Evolutionary conservation across 2,797 vertebrate genomes (phyloP).

Genomic region (Glossophaga mutica): DNA sequence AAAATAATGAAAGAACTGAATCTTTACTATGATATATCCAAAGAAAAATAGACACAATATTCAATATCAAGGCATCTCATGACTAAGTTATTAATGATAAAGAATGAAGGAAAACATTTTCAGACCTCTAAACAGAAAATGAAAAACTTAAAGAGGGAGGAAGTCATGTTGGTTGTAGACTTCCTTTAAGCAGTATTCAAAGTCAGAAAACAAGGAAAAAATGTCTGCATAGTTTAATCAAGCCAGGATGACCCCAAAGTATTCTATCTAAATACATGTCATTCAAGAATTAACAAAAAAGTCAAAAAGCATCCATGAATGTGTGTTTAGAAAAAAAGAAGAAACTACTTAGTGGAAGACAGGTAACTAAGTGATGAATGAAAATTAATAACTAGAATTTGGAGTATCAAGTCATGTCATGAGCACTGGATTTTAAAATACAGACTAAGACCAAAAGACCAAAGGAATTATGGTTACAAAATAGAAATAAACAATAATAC

Average conservation of each 20-base stretch:
- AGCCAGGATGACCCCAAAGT: conserved; percentile 15
- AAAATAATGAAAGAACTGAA: background rate
- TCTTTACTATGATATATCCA: conserved; percentile 8
- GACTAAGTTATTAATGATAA: conserved; percentile 21
- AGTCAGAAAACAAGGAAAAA: conserved; percentile 32
- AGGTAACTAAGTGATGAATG: background rate
- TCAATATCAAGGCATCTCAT: background rate
- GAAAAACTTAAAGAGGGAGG: conserved; percentile 19
- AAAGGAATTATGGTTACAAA: conserved; percentile 39
- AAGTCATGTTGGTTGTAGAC: background rate
- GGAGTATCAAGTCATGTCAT: background rate
- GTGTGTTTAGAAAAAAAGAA: background rate
- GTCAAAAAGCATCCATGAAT: background rate
- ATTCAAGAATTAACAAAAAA: conserved; percentile 23
- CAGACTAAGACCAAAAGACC: background rate
- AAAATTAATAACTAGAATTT: background rate
- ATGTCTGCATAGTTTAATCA: background rate
- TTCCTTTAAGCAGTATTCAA: conserved; percentile 48
- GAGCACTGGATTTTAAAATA: conserved; percentile 27
- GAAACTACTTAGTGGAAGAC: background rate
- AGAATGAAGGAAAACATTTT: conserved; percentile 35
- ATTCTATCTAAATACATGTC: background rate
- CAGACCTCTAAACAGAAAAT: background rate
- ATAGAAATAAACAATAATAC: conserved; percentile 37
- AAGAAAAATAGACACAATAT: background rate